Evolutionary conservation across 2,888 invertebrate species (phyloP).

Genomic region (Panopea generosa): DNA sequence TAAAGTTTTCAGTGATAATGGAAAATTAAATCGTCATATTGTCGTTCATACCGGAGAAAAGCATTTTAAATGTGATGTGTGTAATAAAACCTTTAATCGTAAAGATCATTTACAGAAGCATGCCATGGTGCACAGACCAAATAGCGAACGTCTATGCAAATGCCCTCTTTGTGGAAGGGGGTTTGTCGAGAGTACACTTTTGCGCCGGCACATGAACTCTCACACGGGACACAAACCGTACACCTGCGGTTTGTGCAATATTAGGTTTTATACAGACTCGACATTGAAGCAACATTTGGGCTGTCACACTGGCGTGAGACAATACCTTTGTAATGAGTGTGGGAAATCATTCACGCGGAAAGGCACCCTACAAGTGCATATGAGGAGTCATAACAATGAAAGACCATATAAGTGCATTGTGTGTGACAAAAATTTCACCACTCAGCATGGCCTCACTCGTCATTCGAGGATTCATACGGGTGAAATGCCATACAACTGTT

Average conservation of each 20-base stretch:
- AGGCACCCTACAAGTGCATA: slow-evolving; percentile 86
- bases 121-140: slow-evolving; percentile 29
- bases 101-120: slow-evolving; percentile 48
- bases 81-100: slow-evolving; percentile 24
- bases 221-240: slow-evolving; percentile 45
- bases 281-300: slow-evolving; percentile 34
- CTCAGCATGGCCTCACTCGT: slow-evolving; percentile 27
- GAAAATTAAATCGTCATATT: slow-evolving; percentile 38
- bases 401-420: slow-evolving; percentile 82
- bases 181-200: slow-evolving; percentile 37
- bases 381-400: slow-evolving; percentile 87
- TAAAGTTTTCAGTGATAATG: slow-evolving; percentile 9
- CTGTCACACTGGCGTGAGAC: slow-evolving; percentile 85
- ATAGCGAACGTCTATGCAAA: slow-evolving; percentile 25
- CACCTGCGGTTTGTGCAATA: slow-evolving; percentile 29
- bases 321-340: slow-evolving; percentile 84
- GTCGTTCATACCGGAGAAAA: slow-evolving; percentile 26
- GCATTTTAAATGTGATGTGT: slow-evolving; percentile 31
- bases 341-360: slow-evolving; percentile 84
- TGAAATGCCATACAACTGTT: slow-evolving; percentile 43
- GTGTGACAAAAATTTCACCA: slow-evolving; percentile 70
- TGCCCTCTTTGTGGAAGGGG: slow-evolving; percentile 37
- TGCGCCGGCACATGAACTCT: slow-evolving; percentile 31
- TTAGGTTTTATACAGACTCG: slow-evolving; percentile 16
- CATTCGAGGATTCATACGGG: slow-evolving; percentile 50